Evolutionary conservation across 2,888 invertebrate genomes (phyloP), one percentile per base, ranked within the genome.

Genomic region (Pammene fasciana): DNA sequence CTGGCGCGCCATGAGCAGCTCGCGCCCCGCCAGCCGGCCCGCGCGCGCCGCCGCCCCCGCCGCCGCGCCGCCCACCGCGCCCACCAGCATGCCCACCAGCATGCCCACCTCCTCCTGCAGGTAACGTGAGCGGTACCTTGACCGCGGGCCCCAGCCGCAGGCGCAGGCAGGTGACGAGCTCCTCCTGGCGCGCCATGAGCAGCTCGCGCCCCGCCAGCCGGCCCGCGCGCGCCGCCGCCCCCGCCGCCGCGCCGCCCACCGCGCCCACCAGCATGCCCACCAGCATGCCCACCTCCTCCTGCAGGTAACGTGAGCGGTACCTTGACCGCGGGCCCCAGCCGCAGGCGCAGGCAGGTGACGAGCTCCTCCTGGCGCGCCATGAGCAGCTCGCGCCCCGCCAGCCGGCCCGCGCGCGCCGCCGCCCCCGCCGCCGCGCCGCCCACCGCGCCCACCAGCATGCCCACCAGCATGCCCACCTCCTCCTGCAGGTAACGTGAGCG

Each of bases 321-420:
- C 82, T 96, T 97, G 67, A 96, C 93, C n/a, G 97, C 96, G 18
- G 96, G 96, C 11, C 97, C 97, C 61, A 97, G 91, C 83, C 96
- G 95, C 62, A 97, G 88, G 66, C 95, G 94, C 74, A 97, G 90
- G 68, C 95, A 88, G 43, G 94, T 93, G 5, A 95, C 93, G 64
- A 97, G 91, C 87, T 97, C 97, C 70, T 94, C 93, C 88, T 97
- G 96, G 36, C 94, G 95, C 70, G 97, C 88, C 90, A 96, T 94
- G 64, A 97, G 88, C 73, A 97, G 94, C 9, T 97, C 95, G 78
- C 95, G 95, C 36, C 98, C n/a, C n/a, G n/a, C n/a, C n/a, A n/a
- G n/a, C n/a, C n/a, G n/a, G n/a, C n/a, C n/a, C n/a, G n/a, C n/a
- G n/a, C n/a, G n/a, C 98, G 96, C 14, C 86, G 95, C 88, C 54